Evolutionary conservation across 1,140 invertebrate genomes (phyloP).

Genomic region (Zaprionus ghesquierei): DNA sequence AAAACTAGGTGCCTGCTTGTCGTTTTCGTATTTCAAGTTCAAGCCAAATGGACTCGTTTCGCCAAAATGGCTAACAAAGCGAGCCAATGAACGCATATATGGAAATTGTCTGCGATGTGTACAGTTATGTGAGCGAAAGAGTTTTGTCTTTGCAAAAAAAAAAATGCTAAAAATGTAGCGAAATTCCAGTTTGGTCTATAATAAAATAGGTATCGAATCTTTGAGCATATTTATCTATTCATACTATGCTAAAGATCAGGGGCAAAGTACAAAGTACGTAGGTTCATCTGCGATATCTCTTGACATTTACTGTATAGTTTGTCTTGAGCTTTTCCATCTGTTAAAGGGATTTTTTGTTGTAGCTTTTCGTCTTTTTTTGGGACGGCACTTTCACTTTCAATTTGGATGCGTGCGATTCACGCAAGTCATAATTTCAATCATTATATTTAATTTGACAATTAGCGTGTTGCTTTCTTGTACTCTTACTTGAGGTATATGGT

Average conservation of each 20-base stretch:
- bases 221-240: too few species aligned
- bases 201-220: neutral
- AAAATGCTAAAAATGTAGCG: neutral
- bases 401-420: slow-evolving; percentile 30
- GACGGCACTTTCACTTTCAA: slow-evolving; percentile 55
- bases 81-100: neutral
- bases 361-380: neutral
- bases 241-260: neutral
- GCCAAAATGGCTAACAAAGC: neutral
- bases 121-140: slow-evolving; percentile 13
- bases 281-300: too few species aligned
- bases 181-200: neutral
- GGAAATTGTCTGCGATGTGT: neutral
- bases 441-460: slow-evolving; percentile 59
- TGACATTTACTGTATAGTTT: neutral
- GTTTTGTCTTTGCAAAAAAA: neutral
- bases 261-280: too few species aligned
- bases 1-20: neutral
- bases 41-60: neutral
- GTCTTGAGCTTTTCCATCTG: neutral
- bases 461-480: neutral
- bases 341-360: neutral
- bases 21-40: slow-evolving; percentile 17
- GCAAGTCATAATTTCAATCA: slow-evolving; percentile 44
- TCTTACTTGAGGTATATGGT: neutral